phyloP scores from a whole-genome alignment of 2,888 invertebrate genomes.

The Dendrolimus houi region DNA sequence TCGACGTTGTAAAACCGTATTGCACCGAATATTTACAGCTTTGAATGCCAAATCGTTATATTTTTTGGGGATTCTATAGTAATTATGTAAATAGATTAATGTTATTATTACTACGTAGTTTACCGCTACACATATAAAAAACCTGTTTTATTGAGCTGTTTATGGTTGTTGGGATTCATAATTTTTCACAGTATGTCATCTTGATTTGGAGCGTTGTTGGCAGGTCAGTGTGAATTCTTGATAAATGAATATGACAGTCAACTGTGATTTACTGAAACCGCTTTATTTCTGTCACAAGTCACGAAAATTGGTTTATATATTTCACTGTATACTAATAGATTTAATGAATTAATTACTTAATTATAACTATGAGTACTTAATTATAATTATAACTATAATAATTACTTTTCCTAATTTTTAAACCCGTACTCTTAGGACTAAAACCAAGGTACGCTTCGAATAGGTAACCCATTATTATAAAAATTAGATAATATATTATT shows the following conservation, averaged over 20 bases:
- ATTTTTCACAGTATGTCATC: background rate
- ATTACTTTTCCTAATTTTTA: no score
- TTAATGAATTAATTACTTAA: no score
- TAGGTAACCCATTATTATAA: no score
- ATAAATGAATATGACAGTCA: background rate
- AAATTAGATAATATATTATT: no score
- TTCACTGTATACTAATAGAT: no score
- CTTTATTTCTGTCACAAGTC: no score
- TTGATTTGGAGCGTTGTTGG: background rate
- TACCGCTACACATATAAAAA: background rate
- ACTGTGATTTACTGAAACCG: background rate
- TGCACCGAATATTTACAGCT: background rate
- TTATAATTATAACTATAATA: no score
- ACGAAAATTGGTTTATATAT: no score
- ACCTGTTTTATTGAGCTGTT: background rate
- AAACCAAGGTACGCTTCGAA: no score
- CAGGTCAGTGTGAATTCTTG: background rate
- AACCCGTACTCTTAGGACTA: no score
- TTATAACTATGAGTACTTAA: no score
- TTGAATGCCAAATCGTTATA: background rate
- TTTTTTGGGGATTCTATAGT: background rate
- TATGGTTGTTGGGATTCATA: background rate
- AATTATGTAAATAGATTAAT: background rate
- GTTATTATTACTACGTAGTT: background rate
- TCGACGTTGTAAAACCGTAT: background rate